A percentile compares a stretch with the other conserved stretches of the same genome.
Evolutionary conservation across 2,113 vertebrate species (phyloP).

Genomic region (Lepidothrix coronata): DNA sequence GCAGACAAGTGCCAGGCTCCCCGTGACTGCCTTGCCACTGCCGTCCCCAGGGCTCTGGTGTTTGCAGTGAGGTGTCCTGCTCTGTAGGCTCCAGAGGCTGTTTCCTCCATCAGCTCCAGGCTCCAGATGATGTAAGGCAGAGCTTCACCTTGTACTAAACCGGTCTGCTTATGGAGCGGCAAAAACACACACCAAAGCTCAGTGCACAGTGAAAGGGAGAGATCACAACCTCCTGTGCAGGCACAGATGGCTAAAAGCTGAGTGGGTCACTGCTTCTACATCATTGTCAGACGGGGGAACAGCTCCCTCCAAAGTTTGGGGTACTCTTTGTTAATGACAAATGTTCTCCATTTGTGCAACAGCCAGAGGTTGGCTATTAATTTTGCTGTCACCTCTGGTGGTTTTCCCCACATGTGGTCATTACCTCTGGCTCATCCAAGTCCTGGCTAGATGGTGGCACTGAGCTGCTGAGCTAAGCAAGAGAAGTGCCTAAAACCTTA

Average conservation of each 20-base stretch:
- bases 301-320: slow-evolving; percentile 21
- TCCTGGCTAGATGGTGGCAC: neutral
- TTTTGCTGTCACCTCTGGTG: slow-evolving; percentile 24
- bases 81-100: neutral
- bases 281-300: neutral
- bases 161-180: neutral
- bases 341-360: neutral
- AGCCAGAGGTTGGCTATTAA: slow-evolving; percentile 22
- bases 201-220: neutral
- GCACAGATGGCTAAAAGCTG: slow-evolving; percentile 22
- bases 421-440: neutral
- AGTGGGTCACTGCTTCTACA: neutral
- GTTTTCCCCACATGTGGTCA: neutral
- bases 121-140: slow-evolving; percentile 40
- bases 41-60: slow-evolving; percentile 34
- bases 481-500: neutral
- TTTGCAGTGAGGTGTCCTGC: slow-evolving; percentile 16
- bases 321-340: neutral
- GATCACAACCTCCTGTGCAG: neutral
- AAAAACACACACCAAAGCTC: neutral
- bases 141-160: neutral
- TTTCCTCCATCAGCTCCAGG: slow-evolving; percentile 31
- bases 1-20: slow-evolving; percentile 56
- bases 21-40: neutral
- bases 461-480: neutral